These are phyloP conservation scores for Falco novaeseelandiae DNA, from an alignment of 2,797 vertebrate species.

Conservation along the genomic window DNA sequence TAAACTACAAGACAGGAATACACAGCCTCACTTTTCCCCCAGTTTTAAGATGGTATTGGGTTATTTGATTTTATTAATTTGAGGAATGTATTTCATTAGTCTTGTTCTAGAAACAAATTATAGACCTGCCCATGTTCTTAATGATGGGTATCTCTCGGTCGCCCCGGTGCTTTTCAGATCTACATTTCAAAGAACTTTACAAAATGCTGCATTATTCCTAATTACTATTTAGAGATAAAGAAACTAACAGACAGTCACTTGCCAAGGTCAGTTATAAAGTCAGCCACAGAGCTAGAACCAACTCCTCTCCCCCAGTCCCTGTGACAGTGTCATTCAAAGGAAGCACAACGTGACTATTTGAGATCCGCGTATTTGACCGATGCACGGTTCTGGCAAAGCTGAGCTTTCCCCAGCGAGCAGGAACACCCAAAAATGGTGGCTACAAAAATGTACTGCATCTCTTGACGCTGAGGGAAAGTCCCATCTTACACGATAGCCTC, in stretches of 20 bases:
- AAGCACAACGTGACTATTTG: fast-evolving
- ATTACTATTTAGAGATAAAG: background rate
- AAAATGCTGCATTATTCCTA: background rate
- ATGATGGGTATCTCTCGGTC: background rate
- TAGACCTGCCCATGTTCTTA: background rate
- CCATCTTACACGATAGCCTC: background rate
- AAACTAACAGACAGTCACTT: background rate
- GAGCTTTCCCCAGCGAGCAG: background rate
- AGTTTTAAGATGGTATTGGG: background rate
- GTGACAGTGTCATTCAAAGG: background rate
- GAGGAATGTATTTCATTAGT: background rate
- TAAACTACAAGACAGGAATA: background rate
- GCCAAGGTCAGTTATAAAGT: background rate
- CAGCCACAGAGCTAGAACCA: background rate
- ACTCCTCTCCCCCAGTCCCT: background rate
- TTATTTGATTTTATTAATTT: background rate
- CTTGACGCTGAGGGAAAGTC: background rate
- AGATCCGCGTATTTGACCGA: background rate
- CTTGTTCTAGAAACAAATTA: background rate
- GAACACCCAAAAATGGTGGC: background rate
- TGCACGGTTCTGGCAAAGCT: background rate
- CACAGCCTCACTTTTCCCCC: background rate
- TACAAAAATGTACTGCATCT: background rate
- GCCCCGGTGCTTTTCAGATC: background rate
- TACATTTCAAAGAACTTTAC: background rate